phyloP scores from a whole-genome alignment of 2,888 invertebrate genomes.

The Argyra leucocephala region DNA sequence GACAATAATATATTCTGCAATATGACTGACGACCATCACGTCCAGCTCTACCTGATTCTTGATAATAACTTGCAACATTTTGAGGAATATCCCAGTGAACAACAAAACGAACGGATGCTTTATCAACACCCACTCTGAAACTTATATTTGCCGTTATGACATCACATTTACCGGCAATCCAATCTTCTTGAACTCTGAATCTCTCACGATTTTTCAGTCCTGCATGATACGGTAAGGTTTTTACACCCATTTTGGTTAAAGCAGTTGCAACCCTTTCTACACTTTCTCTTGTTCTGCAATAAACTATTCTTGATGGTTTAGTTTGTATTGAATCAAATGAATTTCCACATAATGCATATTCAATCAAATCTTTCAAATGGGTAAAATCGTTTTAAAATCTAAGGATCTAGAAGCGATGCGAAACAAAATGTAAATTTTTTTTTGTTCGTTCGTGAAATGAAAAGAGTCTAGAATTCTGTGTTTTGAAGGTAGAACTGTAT shows the following conservation, averaged over 20 bases:
- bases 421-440: no score
- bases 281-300: conserved; percentile 86
- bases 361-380: conserved; percentile 68
- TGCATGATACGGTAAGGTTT: conserved; percentile 80
- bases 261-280: conserved; percentile 75
- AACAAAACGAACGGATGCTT: conserved; percentile 88
- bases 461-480: no score
- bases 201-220: conserved; percentile 68
- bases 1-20: conserved; percentile 86
- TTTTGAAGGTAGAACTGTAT: no score
- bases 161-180: conserved; percentile 80
- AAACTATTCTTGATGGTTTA: conserved; percentile 76
- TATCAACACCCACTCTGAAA: conserved; percentile 99
- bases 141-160: conserved; percentile 95
- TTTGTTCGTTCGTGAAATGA: no score
- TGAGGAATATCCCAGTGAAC: conserved; percentile 95
- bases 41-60: conserved; percentile 68
- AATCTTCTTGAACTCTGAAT: conserved; percentile 73
- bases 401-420: no score
- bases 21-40: conserved; percentile 81
- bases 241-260: conserved; percentile 63
- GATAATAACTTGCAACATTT: conserved; percentile 89
- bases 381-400: conserved; percentile 73
- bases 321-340: conserved; percentile 29
- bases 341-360: conserved; percentile 48